Evolutionary conservation across 2,888 invertebrate genomes (phyloP).

Genomic region (Galerucella nymphaeae): DNA sequence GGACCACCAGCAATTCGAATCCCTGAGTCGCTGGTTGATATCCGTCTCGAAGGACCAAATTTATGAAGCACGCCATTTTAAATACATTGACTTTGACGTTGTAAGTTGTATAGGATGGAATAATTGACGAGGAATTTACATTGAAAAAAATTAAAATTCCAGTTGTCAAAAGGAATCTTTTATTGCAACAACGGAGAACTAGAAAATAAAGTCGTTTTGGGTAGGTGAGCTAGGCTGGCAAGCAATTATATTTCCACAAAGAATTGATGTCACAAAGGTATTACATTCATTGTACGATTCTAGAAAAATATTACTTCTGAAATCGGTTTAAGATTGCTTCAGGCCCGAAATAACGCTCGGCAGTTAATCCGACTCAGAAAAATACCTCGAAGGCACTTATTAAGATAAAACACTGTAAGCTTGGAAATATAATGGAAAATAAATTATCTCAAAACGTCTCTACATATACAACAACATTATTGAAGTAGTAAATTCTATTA

Average conservation of each 20-base stretch:
- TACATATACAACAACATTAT: slow-evolving; percentile 57
- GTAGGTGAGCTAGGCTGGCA: slow-evolving; percentile 20
- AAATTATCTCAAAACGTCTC: slow-evolving; percentile 44
- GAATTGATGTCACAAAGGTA: slow-evolving; percentile 32
- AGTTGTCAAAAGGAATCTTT: neutral
- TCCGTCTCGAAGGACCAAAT: too few species aligned
- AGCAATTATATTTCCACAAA: slow-evolving; percentile 32
- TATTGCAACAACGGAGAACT: neutral
- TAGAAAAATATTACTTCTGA: slow-evolving; percentile 38
- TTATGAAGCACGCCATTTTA: too few species aligned
- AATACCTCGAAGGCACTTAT: slow-evolving; percentile 41
- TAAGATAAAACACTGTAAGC: slow-evolving; percentile 44
- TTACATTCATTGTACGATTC: slow-evolving; percentile 36
- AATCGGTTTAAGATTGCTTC: slow-evolving; percentile 26
- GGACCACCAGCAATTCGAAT: too few species aligned
- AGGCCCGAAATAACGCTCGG: slow-evolving; percentile 11
- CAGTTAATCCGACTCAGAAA: slow-evolving; percentile 23
- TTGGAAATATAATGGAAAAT: slow-evolving; percentile 36
- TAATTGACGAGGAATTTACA: neutral
- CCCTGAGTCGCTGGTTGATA: too few species aligned
- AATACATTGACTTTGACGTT: too few species aligned
- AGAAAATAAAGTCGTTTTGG: neutral
- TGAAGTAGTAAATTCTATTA: slow-evolving; percentile 56
- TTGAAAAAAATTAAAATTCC: neutral
- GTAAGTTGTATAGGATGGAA: too few species aligned